Evolutionary conservation across 2,797 vertebrate species (phyloP).

Genomic region (Sebastes iracundus): DNA sequence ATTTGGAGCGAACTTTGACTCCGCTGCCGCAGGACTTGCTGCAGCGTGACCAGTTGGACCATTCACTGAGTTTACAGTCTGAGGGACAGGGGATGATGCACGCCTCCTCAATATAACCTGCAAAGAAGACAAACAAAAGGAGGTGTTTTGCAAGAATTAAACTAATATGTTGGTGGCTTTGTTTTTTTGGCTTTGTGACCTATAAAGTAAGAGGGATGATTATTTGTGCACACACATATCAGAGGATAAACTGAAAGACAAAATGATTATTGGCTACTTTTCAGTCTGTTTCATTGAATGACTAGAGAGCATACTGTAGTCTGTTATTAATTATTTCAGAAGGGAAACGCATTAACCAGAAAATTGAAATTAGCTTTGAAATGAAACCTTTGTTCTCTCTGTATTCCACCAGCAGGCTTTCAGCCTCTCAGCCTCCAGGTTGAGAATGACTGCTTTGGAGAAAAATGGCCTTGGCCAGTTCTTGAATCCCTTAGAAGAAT

Average conservation of each 20-base stretch:
- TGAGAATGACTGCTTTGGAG: not conserved
- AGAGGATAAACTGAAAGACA: not conserved
- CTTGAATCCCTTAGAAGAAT: not conserved
- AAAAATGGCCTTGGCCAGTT: not conserved
- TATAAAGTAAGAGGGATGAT: not conserved
- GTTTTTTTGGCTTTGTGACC: not conserved
- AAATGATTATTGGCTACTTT: not conserved
- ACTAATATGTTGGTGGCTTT: not conserved
- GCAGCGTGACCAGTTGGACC: conserved; percentile 99
- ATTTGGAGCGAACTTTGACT: conserved; percentile 97
- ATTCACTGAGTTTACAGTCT: conserved; percentile 98
- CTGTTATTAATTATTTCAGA: conserved; percentile 10
- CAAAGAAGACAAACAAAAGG: not conserved
- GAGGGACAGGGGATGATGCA: conserved; percentile 98
- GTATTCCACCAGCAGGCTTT: not conserved
- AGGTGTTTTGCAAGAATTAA: not conserved
- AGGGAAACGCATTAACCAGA: not conserved
- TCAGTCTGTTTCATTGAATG: not conserved
- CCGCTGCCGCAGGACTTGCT: conserved; percentile 98
- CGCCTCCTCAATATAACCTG: conserved; percentile 97
- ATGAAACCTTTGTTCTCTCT: conserved; percentile 21
- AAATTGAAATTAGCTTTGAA: conserved; percentile 25
- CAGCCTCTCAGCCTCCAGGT: not conserved
- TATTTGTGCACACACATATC: not conserved
- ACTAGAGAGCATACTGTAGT: not conserved